A percentile compares a stretch with the other conserved stretches of the same genome.
These are phyloP conservation scores for Hoplias malabaricus DNA, from an alignment of 2,113 vertebrate genomes.

Conservation along the genomic window DNA sequence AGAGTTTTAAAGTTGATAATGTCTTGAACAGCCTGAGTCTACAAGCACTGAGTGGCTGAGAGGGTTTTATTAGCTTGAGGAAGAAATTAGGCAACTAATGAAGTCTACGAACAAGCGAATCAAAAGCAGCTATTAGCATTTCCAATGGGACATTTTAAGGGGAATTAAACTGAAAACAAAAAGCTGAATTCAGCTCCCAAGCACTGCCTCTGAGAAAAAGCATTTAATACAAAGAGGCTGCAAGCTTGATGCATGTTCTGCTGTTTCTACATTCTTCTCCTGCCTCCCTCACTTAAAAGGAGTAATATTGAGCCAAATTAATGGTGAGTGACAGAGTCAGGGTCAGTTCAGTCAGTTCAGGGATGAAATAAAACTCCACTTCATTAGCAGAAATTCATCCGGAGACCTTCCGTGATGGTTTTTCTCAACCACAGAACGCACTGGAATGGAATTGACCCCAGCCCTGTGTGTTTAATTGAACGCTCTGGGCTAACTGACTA, in stretches of 20 bases:
- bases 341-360: slow-evolving; percentile 19
- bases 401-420: not conserved
- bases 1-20: not conserved
- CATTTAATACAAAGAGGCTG: not conserved
- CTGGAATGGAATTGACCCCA: slow-evolving; percentile 16
- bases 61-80: not conserved
- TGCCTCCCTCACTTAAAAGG: slow-evolving; percentile 14
- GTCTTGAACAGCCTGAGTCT: not conserved
- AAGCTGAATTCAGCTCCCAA: slow-evolving; percentile 2
- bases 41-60: not conserved
- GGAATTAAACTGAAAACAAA: not conserved
- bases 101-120: slow-evolving; percentile 1
- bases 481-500: slow-evolving; percentile 14
- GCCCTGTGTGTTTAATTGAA: slow-evolving; percentile 19
- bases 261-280: slow-evolving; percentile 7
- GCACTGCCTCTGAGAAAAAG: not conserved
- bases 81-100: not conserved
- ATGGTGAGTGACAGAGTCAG: slow-evolving; percentile 17
- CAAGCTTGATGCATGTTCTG: not conserved
- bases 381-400: slow-evolving; percentile 23
- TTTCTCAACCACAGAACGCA: not conserved
- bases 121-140: not conserved
- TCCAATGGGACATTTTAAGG: not conserved
- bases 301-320: slow-evolving; percentile 1
- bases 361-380: slow-evolving; percentile 25